Evolutionary conservation across 2,113 vertebrate genomes (phyloP), one percentile per base, ranked within the genome.

Genomic region (Ctenomys sociabilis): DNA sequence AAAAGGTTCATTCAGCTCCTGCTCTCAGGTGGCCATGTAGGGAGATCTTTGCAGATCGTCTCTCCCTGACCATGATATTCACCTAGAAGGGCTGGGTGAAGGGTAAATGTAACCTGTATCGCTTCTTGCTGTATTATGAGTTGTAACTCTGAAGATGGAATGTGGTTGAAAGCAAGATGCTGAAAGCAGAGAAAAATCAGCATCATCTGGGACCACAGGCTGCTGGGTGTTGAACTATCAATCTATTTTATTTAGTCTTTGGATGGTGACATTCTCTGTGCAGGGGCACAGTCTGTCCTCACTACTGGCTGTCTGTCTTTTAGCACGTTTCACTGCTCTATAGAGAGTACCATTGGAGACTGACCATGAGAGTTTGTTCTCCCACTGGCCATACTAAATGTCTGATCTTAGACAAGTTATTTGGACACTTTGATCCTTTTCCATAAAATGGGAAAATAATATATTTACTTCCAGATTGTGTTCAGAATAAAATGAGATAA

Each of bases 391-490:
- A 9, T 28, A 22, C 2, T 78, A 85, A 24, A n/a, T 78, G 30
- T 72, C 7, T 86, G 37, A 35, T 11, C 32, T 57, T 30, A 57
- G 0, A 17, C 30, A 54, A 81, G 35, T 49, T 80, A 57, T 19
- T 61, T 72, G 64, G 21, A 13, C 8, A 81, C 57, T 70, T 14
- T 28, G 57, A 77, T 35, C 35, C 84, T 80, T 90, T n/a, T 85
- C 75, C 83, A 16, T 72, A 85, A 94, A 92, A 88, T 82, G 81
- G 81, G 59, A 68, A 94, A 80, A 24, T 24, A 77, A 80, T 28
- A 63, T 0, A 16, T 73, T 52, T 49, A 13, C 52, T 89, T 24
- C 68, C 96, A 49, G 57, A 72, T 4, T 64, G 4, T 57, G 4
- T 49, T 85, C 21, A 88, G 43, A 13, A 63, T 89, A 88, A 90